Percentiles rank a stretch among this genome's conserved stretches.
Conservation (phyloP, 2,113 vertebrate genomes). For the Peromyscus leucopus region DNA sequence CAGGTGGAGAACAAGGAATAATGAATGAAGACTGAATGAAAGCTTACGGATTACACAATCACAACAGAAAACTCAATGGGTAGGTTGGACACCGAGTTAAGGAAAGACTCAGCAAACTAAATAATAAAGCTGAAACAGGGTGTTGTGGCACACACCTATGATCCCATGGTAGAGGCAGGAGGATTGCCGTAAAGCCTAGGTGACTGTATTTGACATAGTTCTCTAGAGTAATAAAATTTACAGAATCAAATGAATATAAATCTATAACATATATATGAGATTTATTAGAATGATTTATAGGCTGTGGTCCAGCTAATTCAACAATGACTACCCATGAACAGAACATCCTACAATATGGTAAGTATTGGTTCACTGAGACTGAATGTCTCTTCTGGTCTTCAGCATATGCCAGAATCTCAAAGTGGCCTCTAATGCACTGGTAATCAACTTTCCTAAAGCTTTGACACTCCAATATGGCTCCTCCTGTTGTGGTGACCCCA, state of each 20-base stretch:
- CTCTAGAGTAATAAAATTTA: too few relatives aligned
- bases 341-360: not conserved
- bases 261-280: too few relatives aligned
- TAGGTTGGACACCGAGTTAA: not conserved
- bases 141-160: too few relatives aligned
- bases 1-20: not conserved
- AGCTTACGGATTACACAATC: conserved; percentile 36
- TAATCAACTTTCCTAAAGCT: not conserved
- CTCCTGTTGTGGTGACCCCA: not conserved
- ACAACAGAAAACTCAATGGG: not conserved
- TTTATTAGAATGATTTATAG: not conserved
- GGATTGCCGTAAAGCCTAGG: too few relatives aligned
- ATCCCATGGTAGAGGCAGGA: too few relatives aligned
- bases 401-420: not conserved
- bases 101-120: not conserved
- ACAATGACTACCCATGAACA: not conserved
- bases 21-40: not conserved
- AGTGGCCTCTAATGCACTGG: not conserved
- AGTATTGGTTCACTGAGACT: not conserved
- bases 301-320: not conserved
- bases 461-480: not conserved
- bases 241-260: too few relatives aligned
- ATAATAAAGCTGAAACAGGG: not conserved
- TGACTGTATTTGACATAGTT: too few relatives aligned
- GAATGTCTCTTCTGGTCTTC: not conserved